Base-by-base conservation (phyloP, 2,888 invertebrate species). In the Apomyelois bistriatella region DNA sequence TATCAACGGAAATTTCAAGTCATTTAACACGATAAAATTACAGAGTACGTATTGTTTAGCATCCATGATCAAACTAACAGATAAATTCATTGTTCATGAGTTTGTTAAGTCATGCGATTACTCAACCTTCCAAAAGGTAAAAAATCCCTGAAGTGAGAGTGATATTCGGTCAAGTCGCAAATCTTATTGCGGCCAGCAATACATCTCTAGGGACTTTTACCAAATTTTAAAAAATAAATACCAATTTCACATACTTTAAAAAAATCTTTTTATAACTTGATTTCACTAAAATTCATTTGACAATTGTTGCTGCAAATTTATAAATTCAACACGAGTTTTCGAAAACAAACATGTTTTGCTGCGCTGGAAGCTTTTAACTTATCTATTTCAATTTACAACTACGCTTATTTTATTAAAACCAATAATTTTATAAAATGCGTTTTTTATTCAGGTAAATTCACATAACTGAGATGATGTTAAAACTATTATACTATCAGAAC, bases 1-100 rank as follows among this genome's bases (percentile, higher is more conserved):
- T 66, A 71, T 62, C 61, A 65, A 63, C 60, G 54, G 57, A 54
- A 55, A 54, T 43, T 58, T 53, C 22, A 56, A 54, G 15, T 22
- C 15, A 28, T 32, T 7, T 30, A n/a, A 46, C 28, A 28, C 28
- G 3, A 32, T 13, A 15, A 9, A 9, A 35, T 9, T 46, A 32
- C 46, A 46, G n/a, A 15, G 30, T 12, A 12, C 28, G 28, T 43
- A 43, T 43, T 42, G 28, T 22, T 46, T 32, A 3, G 30, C 43
- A 46, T 4, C 1, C 17, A 46, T n/a, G 10, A 15, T 32, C 30
- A 32, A 32, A 35, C 17, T n/a, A 22, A 9, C 15, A 22, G 17
- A 17, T 22, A 16, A 15, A 3, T 22, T 13, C 32, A 16, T 32
- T 46, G 32, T 46, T 46, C 46, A 46, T 22, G n/a, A 38, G 10